Evolutionary conservation across 2,888 invertebrate genomes (phyloP), one percentile per base, ranked within the genome.

Genomic region (Magallana nippona): DNA sequence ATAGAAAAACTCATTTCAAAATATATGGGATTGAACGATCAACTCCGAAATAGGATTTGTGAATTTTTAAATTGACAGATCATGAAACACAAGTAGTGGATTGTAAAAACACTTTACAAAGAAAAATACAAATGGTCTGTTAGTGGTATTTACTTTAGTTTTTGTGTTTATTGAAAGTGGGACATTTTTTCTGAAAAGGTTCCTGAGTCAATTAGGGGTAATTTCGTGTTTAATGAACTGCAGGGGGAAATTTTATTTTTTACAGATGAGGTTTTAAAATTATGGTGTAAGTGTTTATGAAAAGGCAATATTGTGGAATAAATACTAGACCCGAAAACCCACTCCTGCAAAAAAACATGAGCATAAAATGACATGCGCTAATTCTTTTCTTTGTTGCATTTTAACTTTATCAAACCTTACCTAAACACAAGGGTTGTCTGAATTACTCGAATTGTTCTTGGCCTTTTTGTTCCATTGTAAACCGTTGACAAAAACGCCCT

Each of bases 51-150:
- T 71, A 71, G 27, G 71, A 71, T 71, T 71, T 27, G 32, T 3
- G 71, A 71, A 71, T 71, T 71, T 44, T 27, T 27, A 71, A 71
- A 71, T 32, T 71, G 19, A 71, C 71, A 27, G 71, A 71, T 71
- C 71, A 71, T 71, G 22, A 22, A 22, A 71, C 32, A 71, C 71
- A 15, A 71, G 15, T 2, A 10, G n/a, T n/a, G 13, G 2, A 27
- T 63, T 27, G 27, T 27, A 71, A 27, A 60, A 71, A 71, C 32
- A 27, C 32, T 71, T 62, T 71, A 44, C 27, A 71, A 27, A 71
- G 32, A 13, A 27, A n/a, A 27, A 27, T 13, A 27, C 44, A 44
- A 44, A 44, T 44, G 44, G 44, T 44, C 44, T 44, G 44, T 44
- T 44, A 44, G 44, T 44, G 44, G 44, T 44, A 44, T 44, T 44